Evolutionary conservation across 2,797 vertebrate species (phyloP).

Genomic region (Thamnophis elegans): DNA sequence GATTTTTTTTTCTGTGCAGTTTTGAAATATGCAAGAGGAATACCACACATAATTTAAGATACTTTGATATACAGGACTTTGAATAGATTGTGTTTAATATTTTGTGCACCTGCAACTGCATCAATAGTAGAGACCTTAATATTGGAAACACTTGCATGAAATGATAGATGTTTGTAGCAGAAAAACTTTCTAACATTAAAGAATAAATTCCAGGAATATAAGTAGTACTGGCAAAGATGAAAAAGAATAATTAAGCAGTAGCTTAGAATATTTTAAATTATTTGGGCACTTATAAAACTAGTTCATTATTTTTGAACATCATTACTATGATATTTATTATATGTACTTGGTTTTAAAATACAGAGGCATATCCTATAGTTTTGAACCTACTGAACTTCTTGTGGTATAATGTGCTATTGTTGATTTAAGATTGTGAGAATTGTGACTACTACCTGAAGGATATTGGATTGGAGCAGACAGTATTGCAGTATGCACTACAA

Average conservation of each 20-base stretch:
- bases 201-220: background rate
- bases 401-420: background rate
- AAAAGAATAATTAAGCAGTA: background rate
- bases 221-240: background rate
- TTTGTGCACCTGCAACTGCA: background rate
- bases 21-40: background rate
- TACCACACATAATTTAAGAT: background rate
- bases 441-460: background rate
- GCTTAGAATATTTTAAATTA: background rate
- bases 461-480: background rate
- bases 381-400: background rate
- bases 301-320: background rate
- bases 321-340: conserved; percentile 15
- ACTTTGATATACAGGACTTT: background rate
- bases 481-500: background rate
- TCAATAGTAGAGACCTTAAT: background rate
- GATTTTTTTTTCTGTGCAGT: background rate
- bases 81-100: background rate
- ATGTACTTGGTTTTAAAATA: conserved; percentile 30
- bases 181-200: background rate
- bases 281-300: conserved; percentile 26
- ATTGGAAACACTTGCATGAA: background rate
- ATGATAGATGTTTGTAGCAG: background rate
- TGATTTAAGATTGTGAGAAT: background rate
- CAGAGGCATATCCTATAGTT: background rate